Conservation (phyloP, 2,888 invertebrate genomes). For the Halictus quadricinctus region DNA sequence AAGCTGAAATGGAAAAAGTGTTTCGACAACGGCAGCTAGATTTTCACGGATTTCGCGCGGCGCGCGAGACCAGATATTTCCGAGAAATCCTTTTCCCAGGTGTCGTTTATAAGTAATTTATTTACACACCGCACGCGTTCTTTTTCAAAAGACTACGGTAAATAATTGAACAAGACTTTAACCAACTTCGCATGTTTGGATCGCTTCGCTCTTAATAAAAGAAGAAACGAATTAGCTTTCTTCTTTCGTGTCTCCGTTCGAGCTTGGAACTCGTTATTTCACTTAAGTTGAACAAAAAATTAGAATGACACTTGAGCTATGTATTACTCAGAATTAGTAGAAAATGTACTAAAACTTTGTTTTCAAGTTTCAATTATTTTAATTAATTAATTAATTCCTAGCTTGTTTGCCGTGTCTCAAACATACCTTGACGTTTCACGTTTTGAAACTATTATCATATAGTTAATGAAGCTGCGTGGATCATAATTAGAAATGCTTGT, state of each 20-base stretch:
- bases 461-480: not conserved
- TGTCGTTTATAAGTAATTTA: constrained; percentile 3
- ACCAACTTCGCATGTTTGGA: not conserved
- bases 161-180: constrained; percentile 2
- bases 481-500: not conserved
- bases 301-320: not conserved
- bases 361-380: not conserved
- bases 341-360: not conserved
- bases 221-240: not conserved
- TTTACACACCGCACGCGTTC: not conserved
- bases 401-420: not conserved
- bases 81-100: not conserved
- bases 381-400: not conserved
- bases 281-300: not conserved
- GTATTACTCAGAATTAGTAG: not conserved
- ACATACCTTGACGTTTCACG: not conserved
- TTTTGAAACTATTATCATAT: not conserved
- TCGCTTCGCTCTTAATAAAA: not conserved
- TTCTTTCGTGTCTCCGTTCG: not conserved
- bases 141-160: not conserved
- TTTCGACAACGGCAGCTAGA: not conserved
- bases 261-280: not conserved
- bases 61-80: not conserved
- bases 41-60: constrained; percentile 8
- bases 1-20: not conserved